These are phyloP conservation scores for Chionis minor DNA, from an alignment of 2,113 vertebrate species.

Conservation along the genomic window DNA sequence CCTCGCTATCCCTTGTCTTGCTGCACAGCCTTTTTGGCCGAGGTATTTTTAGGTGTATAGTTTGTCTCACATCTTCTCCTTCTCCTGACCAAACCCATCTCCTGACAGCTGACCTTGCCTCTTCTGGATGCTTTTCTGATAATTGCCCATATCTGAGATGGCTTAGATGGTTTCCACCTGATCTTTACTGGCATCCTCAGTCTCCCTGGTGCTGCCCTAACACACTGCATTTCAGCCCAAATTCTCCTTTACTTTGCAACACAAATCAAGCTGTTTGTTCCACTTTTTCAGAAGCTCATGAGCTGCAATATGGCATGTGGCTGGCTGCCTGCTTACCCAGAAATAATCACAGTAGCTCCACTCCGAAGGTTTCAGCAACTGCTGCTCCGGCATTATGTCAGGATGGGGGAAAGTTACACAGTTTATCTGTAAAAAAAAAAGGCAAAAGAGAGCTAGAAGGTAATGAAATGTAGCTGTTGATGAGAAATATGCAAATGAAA, in stretches of 20 bases:
- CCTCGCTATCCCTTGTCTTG: rapidly evolving
- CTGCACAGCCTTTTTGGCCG: background rate
- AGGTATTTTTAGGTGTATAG: background rate
- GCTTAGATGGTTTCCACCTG: background rate
- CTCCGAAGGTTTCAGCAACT: conserved; percentile 92
- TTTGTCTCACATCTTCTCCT: background rate
- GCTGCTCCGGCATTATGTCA: conserved; percentile 88
- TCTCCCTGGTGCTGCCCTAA: background rate
- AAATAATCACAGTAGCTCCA: conserved; percentile 99
- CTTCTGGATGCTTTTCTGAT: background rate
- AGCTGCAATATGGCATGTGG: conserved; percentile 42
- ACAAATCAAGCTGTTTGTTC: conserved; percentile 24
- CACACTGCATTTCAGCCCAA: background rate
- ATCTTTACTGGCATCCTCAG: background rate
- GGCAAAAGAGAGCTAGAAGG: background rate
- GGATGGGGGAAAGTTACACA: conserved; percentile 93
- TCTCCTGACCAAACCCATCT: background rate
- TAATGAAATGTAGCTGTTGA: background rate
- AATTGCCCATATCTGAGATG: background rate
- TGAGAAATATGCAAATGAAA: background rate
- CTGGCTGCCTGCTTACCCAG: conserved; percentile 85
- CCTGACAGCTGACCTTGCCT: background rate
- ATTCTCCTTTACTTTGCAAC: background rate
- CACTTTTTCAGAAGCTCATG: background rate
- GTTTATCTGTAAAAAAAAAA: conserved; percentile 83